Evolutionary conservation across 2,888 invertebrate species (phyloP).

Genomic region (Drosophila ustulata): DNA sequence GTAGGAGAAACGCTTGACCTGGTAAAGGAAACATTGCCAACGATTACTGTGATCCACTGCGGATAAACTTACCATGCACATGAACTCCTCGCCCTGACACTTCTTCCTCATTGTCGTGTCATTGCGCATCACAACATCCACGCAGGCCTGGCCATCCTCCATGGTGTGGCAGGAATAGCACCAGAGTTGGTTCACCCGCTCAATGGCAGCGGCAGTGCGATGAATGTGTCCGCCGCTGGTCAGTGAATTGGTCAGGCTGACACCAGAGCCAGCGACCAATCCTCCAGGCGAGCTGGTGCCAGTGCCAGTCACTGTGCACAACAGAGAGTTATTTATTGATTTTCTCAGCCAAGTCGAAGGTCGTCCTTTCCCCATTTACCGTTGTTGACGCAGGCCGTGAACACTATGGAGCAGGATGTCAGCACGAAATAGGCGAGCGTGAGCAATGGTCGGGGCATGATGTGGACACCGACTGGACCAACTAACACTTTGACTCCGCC

Average conservation of each 20-base stretch:
- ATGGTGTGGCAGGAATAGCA: conserved; percentile 93
- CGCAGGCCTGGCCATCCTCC: conserved; percentile 89
- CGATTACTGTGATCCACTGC: neutral
- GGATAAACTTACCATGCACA: conserved; percentile 89
- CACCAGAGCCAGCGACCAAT: conserved; percentile 76
- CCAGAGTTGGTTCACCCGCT: conserved; percentile 91
- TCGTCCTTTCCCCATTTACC: conserved; percentile 44
- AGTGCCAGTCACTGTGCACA: conserved; percentile 61
- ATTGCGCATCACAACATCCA: conserved; percentile 87
- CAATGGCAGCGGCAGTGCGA: conserved; percentile 92
- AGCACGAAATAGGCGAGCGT: conserved; percentile 65
- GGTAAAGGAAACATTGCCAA: neutral
- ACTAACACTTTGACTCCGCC: conserved; percentile 8
- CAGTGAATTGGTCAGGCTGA: conserved; percentile 75
- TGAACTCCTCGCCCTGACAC: conserved; percentile 90
- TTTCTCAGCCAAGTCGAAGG: conserved; percentile 47
- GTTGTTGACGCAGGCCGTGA: conserved; percentile 67
- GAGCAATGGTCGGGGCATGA: conserved; percentile 53
- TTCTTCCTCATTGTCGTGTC: conserved; percentile 89
- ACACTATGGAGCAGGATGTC: conserved; percentile 66
- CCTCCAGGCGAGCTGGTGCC: conserved; percentile 64
- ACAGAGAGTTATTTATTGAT: conserved; percentile 55
- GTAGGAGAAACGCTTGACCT: conserved; percentile 92
- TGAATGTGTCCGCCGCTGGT: conserved; percentile 87
- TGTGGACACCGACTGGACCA: conserved; percentile 43